Base-by-base conservation (phyloP, 2,113 vertebrate species). In the Leucopternis melanops region DNA sequence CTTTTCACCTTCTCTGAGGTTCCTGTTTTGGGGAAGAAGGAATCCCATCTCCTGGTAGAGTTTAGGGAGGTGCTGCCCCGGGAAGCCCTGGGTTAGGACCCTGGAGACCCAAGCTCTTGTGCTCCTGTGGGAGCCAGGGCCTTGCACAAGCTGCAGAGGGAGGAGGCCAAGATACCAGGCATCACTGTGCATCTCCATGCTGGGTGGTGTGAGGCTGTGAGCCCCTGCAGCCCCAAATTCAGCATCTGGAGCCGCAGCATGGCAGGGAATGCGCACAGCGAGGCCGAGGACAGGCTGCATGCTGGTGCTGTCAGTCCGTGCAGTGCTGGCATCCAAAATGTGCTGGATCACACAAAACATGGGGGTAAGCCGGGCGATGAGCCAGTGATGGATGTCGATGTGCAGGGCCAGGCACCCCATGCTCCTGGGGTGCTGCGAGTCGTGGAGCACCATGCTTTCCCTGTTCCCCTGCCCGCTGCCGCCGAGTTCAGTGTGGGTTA, bases 321-420 rank as follows among this genome's bases (percentile, higher is more conserved):
- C 63, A 25, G 32, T 29, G 38, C 40, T 4, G 4, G 18, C 8
- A 3, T 11, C 36, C 2, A 2, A 31, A 54, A 13, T 1, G 1
- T 5, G 8, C 8, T 81, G 70, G 83, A 11, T 42, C 10, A 11
- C 38, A 42, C 22, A 23, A 17, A 59, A 25, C 72, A 5, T 0
- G 0, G 10, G 38, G 50, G 10, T 66, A 7, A 67, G 8, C 11
- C 0, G 0, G 49, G 40, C 1, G 4, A n/a, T 54, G 71, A 44
- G 50, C 47, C 32, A 19, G 72, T 67, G 62, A 21, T 58, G 50
- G 62, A 21, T 58, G 45, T 9, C n/a, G 2, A 0, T 12, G 52
- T 34, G n/a, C 9, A 25, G 71, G 45, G 59, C 55, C 6, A n/a
- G 86, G 38, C 1, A 3, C 50, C 55, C 69, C 11, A 6, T 6